Conservation (phyloP, 2,888 invertebrate genomes). For the Drosophila phalerata region DNA sequence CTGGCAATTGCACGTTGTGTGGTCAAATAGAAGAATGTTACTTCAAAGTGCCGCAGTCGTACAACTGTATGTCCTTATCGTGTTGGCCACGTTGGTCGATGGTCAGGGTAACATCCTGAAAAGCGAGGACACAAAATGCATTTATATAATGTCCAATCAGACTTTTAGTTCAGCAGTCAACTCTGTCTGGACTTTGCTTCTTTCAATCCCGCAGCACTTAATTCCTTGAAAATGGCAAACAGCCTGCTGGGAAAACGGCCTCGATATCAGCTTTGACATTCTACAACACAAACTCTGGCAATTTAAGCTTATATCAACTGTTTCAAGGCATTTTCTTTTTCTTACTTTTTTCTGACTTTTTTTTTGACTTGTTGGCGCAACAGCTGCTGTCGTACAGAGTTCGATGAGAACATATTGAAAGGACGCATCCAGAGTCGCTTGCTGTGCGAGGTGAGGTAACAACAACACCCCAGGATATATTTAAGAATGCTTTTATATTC, state of each 20-base stretch:
- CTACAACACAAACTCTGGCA: constrained; percentile 67
- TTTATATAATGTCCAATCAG: constrained; percentile 21
- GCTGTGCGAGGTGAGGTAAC: constrained; percentile 19
- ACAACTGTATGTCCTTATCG: constrained; percentile 19
- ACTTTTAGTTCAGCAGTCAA: constrained; percentile 16
- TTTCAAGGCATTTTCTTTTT: constrained; percentile 45
- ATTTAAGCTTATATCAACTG: constrained; percentile 74
- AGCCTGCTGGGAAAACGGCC: constrained; percentile 29
- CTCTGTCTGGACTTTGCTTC: not conserved
- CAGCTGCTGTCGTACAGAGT: constrained; percentile 70
- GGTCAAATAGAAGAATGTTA: constrained; percentile 66
- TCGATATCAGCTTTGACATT: constrained; percentile 70
- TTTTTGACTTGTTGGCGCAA: constrained; percentile 44
- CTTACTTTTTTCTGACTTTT: constrained; percentile 13
- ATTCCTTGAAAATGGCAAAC: constrained; percentile 47
- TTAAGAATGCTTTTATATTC: constrained; percentile 19
- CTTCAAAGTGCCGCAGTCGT: constrained; percentile 23
- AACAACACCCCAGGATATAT: constrained; percentile 40
- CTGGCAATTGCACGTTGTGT: constrained; percentile 77
- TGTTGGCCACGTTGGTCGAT: constrained; percentile 20
- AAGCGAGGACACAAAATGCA: constrained; percentile 13
- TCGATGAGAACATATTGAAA: constrained; percentile 76
- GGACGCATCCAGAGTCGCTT: constrained; percentile 32
- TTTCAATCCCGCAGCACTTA: constrained; percentile 9
- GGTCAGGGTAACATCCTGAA: constrained; percentile 34